Evolutionary conservation across 2,888 invertebrate genomes (phyloP), one percentile per base, ranked within the genome.

Genomic region (Ischnus inquisitorius): DNA sequence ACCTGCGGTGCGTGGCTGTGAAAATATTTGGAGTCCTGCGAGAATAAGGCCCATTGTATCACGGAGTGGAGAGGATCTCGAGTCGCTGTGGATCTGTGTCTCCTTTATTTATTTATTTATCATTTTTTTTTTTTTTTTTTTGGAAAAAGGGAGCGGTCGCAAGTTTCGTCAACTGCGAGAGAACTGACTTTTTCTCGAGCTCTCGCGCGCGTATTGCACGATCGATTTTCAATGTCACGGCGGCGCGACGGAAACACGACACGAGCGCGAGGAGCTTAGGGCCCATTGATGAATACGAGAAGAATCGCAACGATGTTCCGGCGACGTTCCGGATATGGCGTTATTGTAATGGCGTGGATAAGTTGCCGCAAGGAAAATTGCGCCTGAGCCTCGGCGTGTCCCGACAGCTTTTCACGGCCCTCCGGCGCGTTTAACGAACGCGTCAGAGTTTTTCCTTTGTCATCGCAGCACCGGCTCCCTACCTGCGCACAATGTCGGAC

Each of bases 21-120:
- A 91, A 92, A 92, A 92, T 92, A 92, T 92, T 92, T 92, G 87
- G 90, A 89, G 88, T 88, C 88, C 85, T 78, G 82, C 79, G 82
- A 87, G 87, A 86, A 87, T 86, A 80, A 77, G 74, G 16, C 39
- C 48, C 82, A 85, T 83, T 87, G 85, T 87, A 76, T 65, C 57
- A 28, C 68, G 67, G 14, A 80, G 64, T 51, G 46, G 67, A 64
- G 25, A 25, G 68, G 78, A 81, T 81, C 78, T 78, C 39, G 62
- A 79, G 79, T 83, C 83, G 79, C 65, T 19, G 74, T 60, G 34
- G 34, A 0, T 34, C 34, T 34, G 34, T 34, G 6, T 34, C 2
- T 34, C 34, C 5, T 34, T 34, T 34, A 4, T 34, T 34, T 34
- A 34, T 34, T 34, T 34, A 34, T 34, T 34, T 34, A 6, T 34